Evolutionary conservation across 2,797 vertebrate species (phyloP), one percentile per base, ranked within the genome.

Genomic region (Falco cherrug): DNA sequence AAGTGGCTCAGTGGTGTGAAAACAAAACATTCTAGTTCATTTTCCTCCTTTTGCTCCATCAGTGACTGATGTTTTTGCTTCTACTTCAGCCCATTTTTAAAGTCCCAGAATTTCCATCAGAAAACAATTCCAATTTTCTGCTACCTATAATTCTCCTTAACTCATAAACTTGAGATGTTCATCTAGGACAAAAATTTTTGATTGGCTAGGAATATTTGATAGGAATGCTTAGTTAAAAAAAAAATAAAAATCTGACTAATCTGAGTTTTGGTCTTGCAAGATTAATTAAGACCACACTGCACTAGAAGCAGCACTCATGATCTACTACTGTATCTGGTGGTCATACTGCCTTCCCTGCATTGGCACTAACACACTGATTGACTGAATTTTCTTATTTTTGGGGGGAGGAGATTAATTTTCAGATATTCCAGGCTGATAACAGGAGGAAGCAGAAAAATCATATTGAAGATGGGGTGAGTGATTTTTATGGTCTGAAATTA

Each of bases 301-400:
- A 54, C 4, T 7, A 47, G 35, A 77, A 87, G 20, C 7, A 74
- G 7, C 17, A 65, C 1, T 77, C 10, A 13, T 6, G 13, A 15
- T 28, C 33, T 43, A 5, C 6, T 73, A 11, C 5, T 73, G 13
- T 18, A 26, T 64, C 6, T 3, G 1, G 8, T 3, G 1, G 8
- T 63, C 8, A 1, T 39, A 48, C 8, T 29, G 12, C 35, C 35
- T 69, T 84, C 14, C 11, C 24, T 65, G 1, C 2, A 2, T 3
- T 61, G 31, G 9, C 51, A 65, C 6, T 35, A 80, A 13, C 13
- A 69, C 29, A 22, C 2, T 18, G 53, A 53, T 3, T 39, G n/a
- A 73, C 37, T 24, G 22, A 50, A 37, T 37, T 70, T 35, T 35
- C 21, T 79, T 51, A 2, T 31, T 22, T 45, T 45, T 20, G 41